These are phyloP conservation scores for Phalacrocorax pelagicus DNA, from an alignment of 2,113 vertebrate species.

Conservation along the genomic window DNA sequence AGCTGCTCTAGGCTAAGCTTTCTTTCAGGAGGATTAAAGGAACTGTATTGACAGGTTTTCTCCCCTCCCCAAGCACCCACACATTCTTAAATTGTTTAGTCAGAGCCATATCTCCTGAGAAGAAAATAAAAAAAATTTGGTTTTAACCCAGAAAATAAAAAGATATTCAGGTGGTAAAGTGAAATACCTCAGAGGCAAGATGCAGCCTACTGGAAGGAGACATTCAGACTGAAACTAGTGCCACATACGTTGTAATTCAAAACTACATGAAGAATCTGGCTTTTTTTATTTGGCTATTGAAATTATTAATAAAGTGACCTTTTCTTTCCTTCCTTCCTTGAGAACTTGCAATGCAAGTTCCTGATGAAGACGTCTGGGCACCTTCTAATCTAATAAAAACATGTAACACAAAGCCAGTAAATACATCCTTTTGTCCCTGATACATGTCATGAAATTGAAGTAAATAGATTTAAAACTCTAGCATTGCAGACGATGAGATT, in stretches of 20 bases:
- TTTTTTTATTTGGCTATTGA: not conserved
- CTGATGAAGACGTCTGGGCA: constrained; percentile 60
- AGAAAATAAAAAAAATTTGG: no score
- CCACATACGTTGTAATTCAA: not conserved
- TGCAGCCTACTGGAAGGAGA: not conserved
- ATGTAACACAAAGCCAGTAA: constrained; percentile 63
- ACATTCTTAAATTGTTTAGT: not conserved
- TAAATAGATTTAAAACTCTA: constrained; percentile 76
- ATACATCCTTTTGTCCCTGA: constrained; percentile 60
- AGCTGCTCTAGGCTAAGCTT: not conserved
- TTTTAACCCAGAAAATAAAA: not conserved
- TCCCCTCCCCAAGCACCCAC: not conserved
- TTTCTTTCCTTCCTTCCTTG: not conserved
- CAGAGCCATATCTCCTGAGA: rapidly evolving
- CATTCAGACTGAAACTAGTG: not conserved
- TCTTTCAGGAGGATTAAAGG: not conserved
- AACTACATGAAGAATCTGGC: not conserved
- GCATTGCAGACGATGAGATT: constrained; percentile 70
- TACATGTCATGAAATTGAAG: constrained; percentile 72
- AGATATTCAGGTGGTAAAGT: not conserved
- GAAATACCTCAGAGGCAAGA: not conserved
- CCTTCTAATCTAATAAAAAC: constrained; percentile 69
- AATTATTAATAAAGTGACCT: not conserved
- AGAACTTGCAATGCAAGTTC: not conserved
- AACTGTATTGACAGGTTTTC: not conserved